Evolutionary conservation across 1,140 invertebrate genomes (phyloP).

Genomic region (Orius insidiosus): DNA sequence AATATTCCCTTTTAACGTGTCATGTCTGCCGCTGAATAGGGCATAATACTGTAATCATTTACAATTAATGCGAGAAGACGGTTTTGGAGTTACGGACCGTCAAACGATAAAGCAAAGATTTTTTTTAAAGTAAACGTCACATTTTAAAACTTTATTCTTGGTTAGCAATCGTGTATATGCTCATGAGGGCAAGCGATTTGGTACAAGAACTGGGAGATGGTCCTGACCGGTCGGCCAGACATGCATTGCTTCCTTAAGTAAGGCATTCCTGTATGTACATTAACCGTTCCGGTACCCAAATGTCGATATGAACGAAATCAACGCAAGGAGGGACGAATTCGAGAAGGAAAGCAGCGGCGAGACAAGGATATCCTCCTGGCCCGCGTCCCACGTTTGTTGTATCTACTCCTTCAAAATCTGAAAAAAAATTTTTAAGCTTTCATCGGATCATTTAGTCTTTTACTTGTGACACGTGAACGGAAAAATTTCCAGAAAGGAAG

Average conservation of each 20-base stretch:
- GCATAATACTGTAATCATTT: no score
- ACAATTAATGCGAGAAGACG: no score
- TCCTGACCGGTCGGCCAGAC: slow-evolving; percentile 41
- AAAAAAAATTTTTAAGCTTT: no score
- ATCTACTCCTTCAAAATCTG: slow-evolving; percentile 29
- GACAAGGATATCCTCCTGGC: slow-evolving; percentile 37
- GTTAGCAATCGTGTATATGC: slow-evolving; percentile 22
- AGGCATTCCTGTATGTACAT: slow-evolving; percentile 32
- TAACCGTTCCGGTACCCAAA: slow-evolving; percentile 41
- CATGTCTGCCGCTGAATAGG: no score
- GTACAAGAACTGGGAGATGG: slow-evolving; percentile 37
- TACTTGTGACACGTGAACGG: slow-evolving; percentile 31
- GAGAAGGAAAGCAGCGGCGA: slow-evolving; percentile 50
- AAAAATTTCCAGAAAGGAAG: slow-evolving; percentile 42
- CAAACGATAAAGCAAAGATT: no score
- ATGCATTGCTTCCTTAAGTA: slow-evolving; percentile 39
- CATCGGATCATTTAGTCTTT: no score
- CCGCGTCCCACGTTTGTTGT: slow-evolving; percentile 39
- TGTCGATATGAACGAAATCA: slow-evolving; percentile 52
- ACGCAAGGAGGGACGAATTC: slow-evolving; percentile 42
- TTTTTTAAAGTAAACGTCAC: no score
- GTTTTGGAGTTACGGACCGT: no score
- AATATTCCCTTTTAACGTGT: no score
- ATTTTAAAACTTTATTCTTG: no score
- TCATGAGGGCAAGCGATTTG: slow-evolving; percentile 29